phyloP scores from a whole-genome alignment of 2,113 vertebrate genomes.

The Spea bombifrons region DNA sequence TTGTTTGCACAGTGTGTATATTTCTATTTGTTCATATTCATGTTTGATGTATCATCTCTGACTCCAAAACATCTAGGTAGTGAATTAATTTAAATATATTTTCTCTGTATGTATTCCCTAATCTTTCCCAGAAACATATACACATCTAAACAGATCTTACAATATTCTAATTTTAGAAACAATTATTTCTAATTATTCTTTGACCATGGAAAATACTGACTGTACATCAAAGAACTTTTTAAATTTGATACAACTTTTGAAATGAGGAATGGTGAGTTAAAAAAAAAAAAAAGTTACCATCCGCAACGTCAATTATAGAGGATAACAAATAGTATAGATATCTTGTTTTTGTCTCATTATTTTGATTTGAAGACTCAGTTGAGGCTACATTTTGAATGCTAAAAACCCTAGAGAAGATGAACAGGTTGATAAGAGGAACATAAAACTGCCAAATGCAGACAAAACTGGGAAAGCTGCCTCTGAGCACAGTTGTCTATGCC shows the following conservation, averaged over 20 bases:
- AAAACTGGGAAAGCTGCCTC: constrained; percentile 42
- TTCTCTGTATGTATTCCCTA: too few species aligned
- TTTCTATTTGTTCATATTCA: too few species aligned
- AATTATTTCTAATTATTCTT: too few species aligned
- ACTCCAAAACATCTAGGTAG: too few species aligned
- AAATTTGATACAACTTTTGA: constrained; percentile 1
- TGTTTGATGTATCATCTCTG: too few species aligned
- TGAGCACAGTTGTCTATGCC: constrained; percentile 41
- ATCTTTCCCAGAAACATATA: too few species aligned
- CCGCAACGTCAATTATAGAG: constrained; percentile 44
- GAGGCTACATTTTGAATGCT: constrained; percentile 48
- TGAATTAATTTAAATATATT: too few species aligned
- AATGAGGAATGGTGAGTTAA: constrained; percentile 1
- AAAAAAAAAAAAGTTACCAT: background rate
- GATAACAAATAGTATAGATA: constrained; percentile 35
- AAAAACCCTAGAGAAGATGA: constrained; percentile 55
- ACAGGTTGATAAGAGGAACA: constrained; percentile 49
- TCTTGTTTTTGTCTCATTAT: constrained; percentile 48
- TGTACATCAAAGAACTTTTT: background rate
- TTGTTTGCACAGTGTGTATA: too few species aligned
- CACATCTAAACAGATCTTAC: too few species aligned
- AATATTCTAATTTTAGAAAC: too few species aligned
- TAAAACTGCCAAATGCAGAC: constrained; percentile 52
- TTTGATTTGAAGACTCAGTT: constrained; percentile 50
- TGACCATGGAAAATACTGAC: too few species aligned